Base-by-base conservation (phyloP, 1,140 invertebrate genomes). In the Drosophila aff. region DNA sequence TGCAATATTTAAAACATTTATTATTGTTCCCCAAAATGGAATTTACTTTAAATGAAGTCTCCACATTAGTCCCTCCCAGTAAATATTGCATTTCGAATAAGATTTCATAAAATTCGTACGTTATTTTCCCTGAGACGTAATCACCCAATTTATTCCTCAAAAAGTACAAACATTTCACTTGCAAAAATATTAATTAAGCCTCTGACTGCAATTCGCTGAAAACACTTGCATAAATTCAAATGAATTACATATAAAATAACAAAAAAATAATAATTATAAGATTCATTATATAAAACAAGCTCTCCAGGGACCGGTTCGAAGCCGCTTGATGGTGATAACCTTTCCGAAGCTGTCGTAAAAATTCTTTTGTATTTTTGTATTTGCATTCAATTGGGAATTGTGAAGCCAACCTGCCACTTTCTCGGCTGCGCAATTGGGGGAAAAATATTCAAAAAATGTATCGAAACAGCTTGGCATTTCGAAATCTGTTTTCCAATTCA, bases 401-500 rank as follows among this genome's bases (percentile, higher is more conserved):
- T 13, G 43, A 64, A n/a, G 23, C 36, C 60, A 36, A 36, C 18
- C 16, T 36, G 15, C 41, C n/a, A 55, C 40, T 67, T 71, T 69
- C 64, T 26, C 49, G 10, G 36, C 21, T 50, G 53, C 68, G 69
- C 44, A 73, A 60, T 72, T 59, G 8, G 3, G 2, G 13, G 3
- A 26, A 68, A 75, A 55, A 59, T 76, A 59, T 64, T 15, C 53
- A 65, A 33, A 43, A 23, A 58, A 31, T 6, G 31, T 33, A 36
- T 62, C n/a, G 28, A 63, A 64, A 38, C 31, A 26, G 4, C 0
- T 8, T 16, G 58, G 50, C 38, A 57, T 62, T 76, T 83, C 46
- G 41, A 84, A 84, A 80, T 69, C 76, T 67, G 64, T 76, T 80
- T 68, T 62, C 43, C 71, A 28, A 75, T 62, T 75, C 68, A 44